Conservation (phyloP, 1,140 invertebrate species). For the Babylonia areolata region DNA sequence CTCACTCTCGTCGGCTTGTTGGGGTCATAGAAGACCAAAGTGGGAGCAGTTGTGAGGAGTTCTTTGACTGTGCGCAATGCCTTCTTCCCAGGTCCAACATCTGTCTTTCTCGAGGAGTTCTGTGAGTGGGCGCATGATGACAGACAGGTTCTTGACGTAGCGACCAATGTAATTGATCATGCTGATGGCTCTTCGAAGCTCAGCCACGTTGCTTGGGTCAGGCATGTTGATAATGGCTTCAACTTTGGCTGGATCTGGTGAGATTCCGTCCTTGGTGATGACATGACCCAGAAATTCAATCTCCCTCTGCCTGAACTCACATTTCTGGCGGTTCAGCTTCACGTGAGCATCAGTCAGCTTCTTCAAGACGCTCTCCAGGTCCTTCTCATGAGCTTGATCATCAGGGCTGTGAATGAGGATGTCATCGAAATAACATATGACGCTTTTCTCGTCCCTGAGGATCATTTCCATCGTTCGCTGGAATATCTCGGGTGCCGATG, state of each 20-base stretch:
- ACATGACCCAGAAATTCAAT: no score
- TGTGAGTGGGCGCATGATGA: no score
- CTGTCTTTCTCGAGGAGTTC: no score
- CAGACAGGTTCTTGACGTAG: no score
- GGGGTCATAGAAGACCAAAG: conserved; percentile 45
- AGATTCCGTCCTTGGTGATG: conserved; percentile 32
- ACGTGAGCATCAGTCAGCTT: conserved; percentile 53
- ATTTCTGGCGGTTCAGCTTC: conserved; percentile 70
- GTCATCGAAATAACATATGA: conserved; percentile 55
- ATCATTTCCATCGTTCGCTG: conserved; percentile 41
- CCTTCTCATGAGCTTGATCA: conserved; percentile 49
- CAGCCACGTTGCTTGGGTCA: no score
- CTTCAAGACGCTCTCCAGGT: conserved; percentile 56
- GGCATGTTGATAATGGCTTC: no score
- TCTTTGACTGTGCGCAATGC: no score
- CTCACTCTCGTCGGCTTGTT: conserved; percentile 38
- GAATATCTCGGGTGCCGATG: conserved; percentile 48
- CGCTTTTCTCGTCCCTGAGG: conserved; percentile 31
- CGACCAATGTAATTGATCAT: no score
- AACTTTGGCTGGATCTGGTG: conserved; percentile 55
- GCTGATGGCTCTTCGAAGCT: no score
- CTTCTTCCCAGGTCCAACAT: no score
- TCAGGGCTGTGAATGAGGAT: conserved; percentile 52
- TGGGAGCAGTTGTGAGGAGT: no score
- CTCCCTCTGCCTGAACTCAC: no score